Base-by-base conservation (phyloP, 2,797 vertebrate species). In the Fistularia commersonii region DNA sequence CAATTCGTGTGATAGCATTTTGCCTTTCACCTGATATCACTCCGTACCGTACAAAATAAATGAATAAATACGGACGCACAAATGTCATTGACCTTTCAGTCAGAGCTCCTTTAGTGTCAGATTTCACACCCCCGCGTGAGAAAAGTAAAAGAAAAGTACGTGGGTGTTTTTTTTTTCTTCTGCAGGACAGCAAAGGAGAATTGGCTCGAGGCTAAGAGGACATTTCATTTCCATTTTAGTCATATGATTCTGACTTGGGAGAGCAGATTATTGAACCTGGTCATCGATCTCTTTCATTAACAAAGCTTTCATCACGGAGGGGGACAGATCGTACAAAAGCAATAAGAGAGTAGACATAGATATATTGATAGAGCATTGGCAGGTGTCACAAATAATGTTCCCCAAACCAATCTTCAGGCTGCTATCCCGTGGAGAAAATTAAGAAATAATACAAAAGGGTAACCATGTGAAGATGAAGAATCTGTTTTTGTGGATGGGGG, bases 271-370 rank as follows among this genome's bases (percentile, higher is more conserved):
- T 81, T 73, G 79, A 86, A 71, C 74, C 57, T 15, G 54, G 31
- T 31, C 75, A 51, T 86, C 84, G 59, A 76, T 80, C 72, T 57
- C 61, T 75, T 77, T 84, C 78, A 88, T 87, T 85, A 86, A 60
- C 46, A 49, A 64, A 62, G 68, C 72, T 73, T 79, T 81, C 77
- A 74, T 81, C 73, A 66, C 53, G 62, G 51, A 60, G 48, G 31
- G 48, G 32, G 49, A 54, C 38, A 41, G 54, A 59, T 55, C 32
- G 57, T 23, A 61, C 70, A 74, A 69, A 70, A 41, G 57, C 73
- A 80, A 80, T 80, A 68, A 71, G 66, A 53, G 47, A 70, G 70
- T 65, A 54, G 46, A 54, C 55, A 54, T 14, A 58, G 69, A 78
- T 75, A 51, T 83, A 83, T 83, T 68, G 85, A 85, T 8, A 42